Evolutionary conservation across 1,140 invertebrate genomes (phyloP).

Genomic region (Listronotus bonariensis): DNA sequence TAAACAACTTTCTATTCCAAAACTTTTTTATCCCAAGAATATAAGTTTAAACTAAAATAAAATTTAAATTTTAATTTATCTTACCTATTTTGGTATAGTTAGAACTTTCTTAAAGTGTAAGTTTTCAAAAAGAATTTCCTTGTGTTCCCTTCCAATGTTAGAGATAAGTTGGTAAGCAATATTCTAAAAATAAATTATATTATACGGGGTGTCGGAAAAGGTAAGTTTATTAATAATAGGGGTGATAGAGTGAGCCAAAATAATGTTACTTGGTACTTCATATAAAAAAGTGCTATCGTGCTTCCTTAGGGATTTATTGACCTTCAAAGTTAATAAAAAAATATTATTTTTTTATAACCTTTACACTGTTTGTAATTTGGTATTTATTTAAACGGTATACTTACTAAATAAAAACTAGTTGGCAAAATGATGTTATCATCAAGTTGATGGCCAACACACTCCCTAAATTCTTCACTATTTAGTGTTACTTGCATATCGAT

Average conservation of each 20-base stretch:
- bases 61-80: no score
- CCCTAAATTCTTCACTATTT: slow-evolving; percentile 54
- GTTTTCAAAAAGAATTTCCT: slow-evolving; percentile 87
- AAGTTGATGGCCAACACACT: slow-evolving; percentile 50
- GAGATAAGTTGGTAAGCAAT: slow-evolving; percentile 42
- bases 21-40: no score
- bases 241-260: no score
- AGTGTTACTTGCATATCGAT: slow-evolving; percentile 54
- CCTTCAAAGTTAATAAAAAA: no score
- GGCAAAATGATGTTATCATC: slow-evolving; percentile 50
- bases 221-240: no score
- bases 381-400: slow-evolving; percentile 18
- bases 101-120: slow-evolving; percentile 83
- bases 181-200: slow-evolving; percentile 33
- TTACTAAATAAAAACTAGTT: slow-evolving; percentile 48
- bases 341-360: no score
- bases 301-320: no score
- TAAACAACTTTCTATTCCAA: no score
- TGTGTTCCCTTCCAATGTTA: slow-evolving; percentile 48
- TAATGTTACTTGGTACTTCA: no score
- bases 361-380: no score
- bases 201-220: slow-evolving; percentile 12
- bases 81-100: slow-evolving; percentile 72
- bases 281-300: no score
- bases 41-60: no score